Evolutionary conservation across 2,888 invertebrate genomes (phyloP), one percentile per base, ranked within the genome.

Genomic region (Mesodorylaimus sp.): DNA sequence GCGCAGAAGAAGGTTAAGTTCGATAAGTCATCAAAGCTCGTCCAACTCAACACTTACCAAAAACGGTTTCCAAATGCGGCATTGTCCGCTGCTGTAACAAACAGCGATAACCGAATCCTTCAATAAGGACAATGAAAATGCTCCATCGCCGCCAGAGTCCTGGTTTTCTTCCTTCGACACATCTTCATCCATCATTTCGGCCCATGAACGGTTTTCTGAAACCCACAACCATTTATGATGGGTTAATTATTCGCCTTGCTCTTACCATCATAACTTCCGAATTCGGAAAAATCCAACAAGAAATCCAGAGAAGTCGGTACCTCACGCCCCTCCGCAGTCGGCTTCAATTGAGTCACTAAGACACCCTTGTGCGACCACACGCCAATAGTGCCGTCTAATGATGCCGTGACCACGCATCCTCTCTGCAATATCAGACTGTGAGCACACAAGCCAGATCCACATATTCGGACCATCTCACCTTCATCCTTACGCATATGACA

Each of bases 301-400:
- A n/a, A n/a, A n/a, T n/a, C n/a, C n/a, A n/a, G n/a, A n/a, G n/a
- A n/a, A n/a, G n/a, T n/a, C n/a, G n/a, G n/a, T n/a, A n/a, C n/a
- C n/a, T n/a, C n/a, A n/a, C n/a, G n/a, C n/a, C n/a, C n/a, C n/a
- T 19, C 42, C 10, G 42, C 19, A 23, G 7, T 19, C 5, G 5
- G 5, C 19, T 23, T 41, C 7, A 41, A 23, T 23, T 41, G 19
- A 41, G 42, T 41, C 7, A 41, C 23, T 41, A 21, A 21, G 7
- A 45, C 47, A 10, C 68, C 68, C 52, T 62, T 65, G 56, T 68
- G 66, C 3, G 67, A 65, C 68, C 68, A 68, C 7, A 68, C 61
- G 54, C 66, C 68, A 21, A 66, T 60, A 5, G 58, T 55, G 1
- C 67, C 67, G 55, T 68, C 67, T 27, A 58, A 60, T 48, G 61